Conservation (phyloP, 1,140 invertebrate genomes). For the Diorhabda elongata region DNA sequence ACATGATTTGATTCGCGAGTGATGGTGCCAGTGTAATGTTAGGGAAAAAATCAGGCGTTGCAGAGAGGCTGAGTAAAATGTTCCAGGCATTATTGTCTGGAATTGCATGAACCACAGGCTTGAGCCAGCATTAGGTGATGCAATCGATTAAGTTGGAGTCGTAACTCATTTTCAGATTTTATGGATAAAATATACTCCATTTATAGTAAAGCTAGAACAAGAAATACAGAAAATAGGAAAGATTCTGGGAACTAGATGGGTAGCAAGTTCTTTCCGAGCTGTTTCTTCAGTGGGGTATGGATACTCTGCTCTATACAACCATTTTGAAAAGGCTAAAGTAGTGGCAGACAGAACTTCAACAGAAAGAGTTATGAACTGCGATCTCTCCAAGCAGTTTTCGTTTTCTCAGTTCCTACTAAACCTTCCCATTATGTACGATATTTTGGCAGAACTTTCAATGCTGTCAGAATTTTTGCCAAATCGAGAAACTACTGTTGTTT, state of each 20-base stretch:
- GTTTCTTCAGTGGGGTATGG: neutral
- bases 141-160: neutral
- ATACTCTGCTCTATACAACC: neutral
- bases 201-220: neutral
- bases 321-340: too few species aligned
- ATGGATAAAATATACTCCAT: neutral
- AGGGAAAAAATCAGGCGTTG: neutral
- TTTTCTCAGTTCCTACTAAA: neutral
- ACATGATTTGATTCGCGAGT: neutral
- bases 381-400: neutral
- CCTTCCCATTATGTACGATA: too few species aligned
- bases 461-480: too few species aligned
- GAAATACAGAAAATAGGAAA: neutral
- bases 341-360: neutral
- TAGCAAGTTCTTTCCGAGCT: neutral
- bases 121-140: neutral
- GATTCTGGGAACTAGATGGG: neutral
- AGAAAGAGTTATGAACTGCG: neutral
- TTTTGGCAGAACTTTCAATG: too few species aligned
- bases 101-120: slow-evolving; percentile 5
- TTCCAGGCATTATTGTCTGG: slow-evolving; percentile 4
- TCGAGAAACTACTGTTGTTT: too few species aligned
- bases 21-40: neutral
- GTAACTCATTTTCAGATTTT: neutral
- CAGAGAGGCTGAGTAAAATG: neutral